Evolutionary conservation across 2,888 invertebrate genomes (phyloP), one percentile per base, ranked within the genome.

Genomic region (Chrysodeixis includens): DNA sequence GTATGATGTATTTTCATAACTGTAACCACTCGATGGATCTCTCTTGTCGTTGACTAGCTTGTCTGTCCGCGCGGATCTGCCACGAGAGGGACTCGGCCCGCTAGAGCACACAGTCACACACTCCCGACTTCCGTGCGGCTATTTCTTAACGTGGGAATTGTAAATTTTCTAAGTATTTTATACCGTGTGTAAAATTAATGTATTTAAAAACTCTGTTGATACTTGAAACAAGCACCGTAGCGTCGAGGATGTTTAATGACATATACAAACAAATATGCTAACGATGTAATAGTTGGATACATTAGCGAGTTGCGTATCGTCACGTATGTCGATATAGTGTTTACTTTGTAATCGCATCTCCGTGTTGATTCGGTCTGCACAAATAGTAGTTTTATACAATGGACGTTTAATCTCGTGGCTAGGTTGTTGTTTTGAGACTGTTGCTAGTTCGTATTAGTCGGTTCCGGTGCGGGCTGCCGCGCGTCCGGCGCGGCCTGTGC

Each of bases 121-220:
- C 75, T 63, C 81, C 85, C 87, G 84, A 86, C 87, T 85, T 82
- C 84, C 85, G 86, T 80, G 84, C 89, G 84, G 86, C 88, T 86
- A 85, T 87, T 88, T 88, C 87, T 83, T 87, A 85, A 89, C 88
- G 89, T 89, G 91, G 92, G 89, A 88, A 92, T 90, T 94, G 94
- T 94, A 93, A 91, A 93, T 94, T 94, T 94, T 94, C 93, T 93
- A 94, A 90, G 93, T 94, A 92, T 94, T 94, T 94, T 94, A 90
- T 94, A 94, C 93, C 89, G 90, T 88, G 91, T 92, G 92, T 93
- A 91, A 91, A 90, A 90, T 91, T 84, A 88, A 90, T 88, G 91
- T 90, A 91, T 90, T 90, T 86, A 88, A 85, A 78, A 76, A 78
- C 76, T 81, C 90, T 88, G 92, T 90, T 86, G 88, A 87, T 84